Base-by-base conservation (phyloP, 2,888 invertebrate species). In the Drosophila vallismaia region DNA sequence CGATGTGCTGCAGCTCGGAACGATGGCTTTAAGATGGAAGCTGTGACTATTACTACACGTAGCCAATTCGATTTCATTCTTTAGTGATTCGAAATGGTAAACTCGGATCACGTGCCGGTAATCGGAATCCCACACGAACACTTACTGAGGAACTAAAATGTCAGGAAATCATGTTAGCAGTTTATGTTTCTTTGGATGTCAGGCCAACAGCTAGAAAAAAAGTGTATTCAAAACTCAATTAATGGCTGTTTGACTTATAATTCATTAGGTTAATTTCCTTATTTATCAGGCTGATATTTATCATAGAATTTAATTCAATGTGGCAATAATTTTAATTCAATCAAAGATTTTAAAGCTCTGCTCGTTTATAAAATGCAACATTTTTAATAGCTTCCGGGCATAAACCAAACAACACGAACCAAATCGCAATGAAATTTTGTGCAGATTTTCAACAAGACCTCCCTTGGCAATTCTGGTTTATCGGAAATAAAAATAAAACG, bases 61-160 rank as follows among this genome's bases (percentile, higher is more conserved):
- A 73, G 63, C 59, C 77, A 70, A 83, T 79, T 79, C 80, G 79
- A 85, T 85, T 71, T 72, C 48, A 54, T 85, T 68, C 56, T 58
- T 72, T 42, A 59, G 67, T 63, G 72, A 75, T 66, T 84, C 62
- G 63, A 51, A 81, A 77, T 62, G 59, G 48, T 67, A 38, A 28
- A 63, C 74, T 76, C 71, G 38, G 56, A 75, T 59, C 76, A 76
- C 78, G 76, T 78, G 53, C 56, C 45, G 50, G 67, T 67, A 74
- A 79, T 68, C 66, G 40, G 31, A 31, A 9, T n/a, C 45, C 29
- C 38, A 51, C 70, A 62, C 71, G 49, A 69, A 52, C 52, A 28
- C 52, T 10, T 44, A 24, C 44, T 4, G 24, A 24, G 4, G 10
- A 24, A 44, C 9, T 3, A 44, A 36, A 36, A 36, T 36, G 5